These are phyloP conservation scores for Acinonyx jubatus DNA, from an alignment of 2,113 vertebrate genomes.

Conservation along the genomic window DNA sequence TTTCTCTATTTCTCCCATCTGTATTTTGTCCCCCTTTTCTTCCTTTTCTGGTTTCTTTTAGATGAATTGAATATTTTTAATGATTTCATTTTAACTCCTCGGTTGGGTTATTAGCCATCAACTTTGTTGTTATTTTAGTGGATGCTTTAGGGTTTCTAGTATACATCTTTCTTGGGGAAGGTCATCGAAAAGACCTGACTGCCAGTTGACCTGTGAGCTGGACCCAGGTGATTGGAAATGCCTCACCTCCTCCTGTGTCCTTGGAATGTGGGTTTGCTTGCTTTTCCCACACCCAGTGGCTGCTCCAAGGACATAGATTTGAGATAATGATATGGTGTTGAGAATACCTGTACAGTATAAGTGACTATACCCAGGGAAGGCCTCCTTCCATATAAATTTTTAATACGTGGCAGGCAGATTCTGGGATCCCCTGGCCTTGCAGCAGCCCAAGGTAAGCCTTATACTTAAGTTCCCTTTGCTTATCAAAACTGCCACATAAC, in stretches of 20 bases:
- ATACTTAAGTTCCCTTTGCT: not conserved
- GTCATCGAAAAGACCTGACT: not conserved
- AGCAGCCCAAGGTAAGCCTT: not conserved
- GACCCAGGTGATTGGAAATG: not conserved
- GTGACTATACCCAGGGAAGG: not conserved
- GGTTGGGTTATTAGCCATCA: not conserved
- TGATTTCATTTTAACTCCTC: not conserved
- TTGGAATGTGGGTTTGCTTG: not conserved
- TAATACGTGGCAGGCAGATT: not conserved
- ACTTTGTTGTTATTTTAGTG: not conserved
- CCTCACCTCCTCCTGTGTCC: not conserved
- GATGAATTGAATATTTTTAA: not conserved
- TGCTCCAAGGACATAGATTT: not conserved
- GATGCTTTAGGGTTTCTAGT: not conserved
- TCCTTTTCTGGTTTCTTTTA: not conserved
- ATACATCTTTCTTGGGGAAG: not conserved
- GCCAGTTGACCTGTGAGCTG: not conserved
- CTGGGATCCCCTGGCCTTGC: not conserved
- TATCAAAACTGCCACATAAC: not conserved
- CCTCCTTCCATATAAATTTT: not conserved
- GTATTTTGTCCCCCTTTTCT: not conserved
- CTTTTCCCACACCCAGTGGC: not conserved
- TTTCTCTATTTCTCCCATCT: not conserved
- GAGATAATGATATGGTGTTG: not conserved
- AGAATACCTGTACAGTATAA: not conserved